These are phyloP conservation scores for Cyanistes caeruleus DNA, from an alignment of 2,113 vertebrate species.

Conservation along the genomic window DNA sequence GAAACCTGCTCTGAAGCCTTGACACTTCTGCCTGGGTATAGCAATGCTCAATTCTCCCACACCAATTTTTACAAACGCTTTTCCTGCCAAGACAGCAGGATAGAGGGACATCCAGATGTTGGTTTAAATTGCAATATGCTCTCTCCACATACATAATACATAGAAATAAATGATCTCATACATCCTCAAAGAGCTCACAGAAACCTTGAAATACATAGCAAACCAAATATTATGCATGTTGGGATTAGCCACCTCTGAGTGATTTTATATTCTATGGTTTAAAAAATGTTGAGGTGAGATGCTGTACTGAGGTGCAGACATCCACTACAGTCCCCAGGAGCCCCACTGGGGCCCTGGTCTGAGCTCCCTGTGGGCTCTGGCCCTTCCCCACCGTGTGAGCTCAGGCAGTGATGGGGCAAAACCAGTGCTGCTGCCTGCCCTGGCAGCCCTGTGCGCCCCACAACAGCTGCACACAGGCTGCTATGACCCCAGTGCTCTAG, in stretches of 20 bases:
- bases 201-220: not conserved
- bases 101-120: not conserved
- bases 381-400: not conserved
- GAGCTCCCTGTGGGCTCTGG: not conserved
- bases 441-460: not conserved
- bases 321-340: not conserved
- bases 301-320: not conserved
- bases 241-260: not conserved
- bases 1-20: not conserved
- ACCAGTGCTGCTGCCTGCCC: not conserved
- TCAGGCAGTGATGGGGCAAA: not conserved
- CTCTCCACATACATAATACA: not conserved
- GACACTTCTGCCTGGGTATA: not conserved
- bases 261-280: not conserved
- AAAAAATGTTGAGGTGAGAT: not conserved
- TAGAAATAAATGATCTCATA: not conserved
- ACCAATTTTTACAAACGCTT: not conserved
- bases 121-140: not conserved
- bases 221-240: not conserved
- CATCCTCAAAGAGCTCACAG: not conserved
- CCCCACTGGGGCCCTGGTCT: not conserved
- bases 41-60: not conserved
- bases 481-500: not conserved
- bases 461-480: not conserved
- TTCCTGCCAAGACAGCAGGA: not conserved